These are phyloP conservation scores for Gasterosteus aculeatus DNA, from an alignment of 2,113 vertebrate genomes.

Conservation along the genomic window DNA sequence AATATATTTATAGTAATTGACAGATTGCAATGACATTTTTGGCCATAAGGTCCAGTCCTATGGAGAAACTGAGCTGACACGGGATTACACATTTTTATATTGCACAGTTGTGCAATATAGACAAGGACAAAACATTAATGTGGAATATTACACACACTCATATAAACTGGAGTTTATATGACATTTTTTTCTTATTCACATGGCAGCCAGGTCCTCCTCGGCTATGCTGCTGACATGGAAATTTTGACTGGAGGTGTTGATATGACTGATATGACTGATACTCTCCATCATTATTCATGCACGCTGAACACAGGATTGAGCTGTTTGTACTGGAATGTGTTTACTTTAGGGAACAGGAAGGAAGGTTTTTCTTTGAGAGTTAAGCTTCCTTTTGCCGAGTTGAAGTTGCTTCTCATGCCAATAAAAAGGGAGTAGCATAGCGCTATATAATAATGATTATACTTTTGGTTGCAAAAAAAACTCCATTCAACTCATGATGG, in stretches of 20 bases:
- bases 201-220: not conserved
- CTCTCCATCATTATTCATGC: conserved; percentile 18
- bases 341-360: conserved; percentile 23
- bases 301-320: conserved; percentile 27
- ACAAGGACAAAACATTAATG: not conserved
- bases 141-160: not conserved
- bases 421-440: not conserved
- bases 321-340: conserved; percentile 19
- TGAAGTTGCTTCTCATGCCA: not conserved
- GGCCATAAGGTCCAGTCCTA: too few species aligned
- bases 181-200: not conserved
- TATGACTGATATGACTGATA: too few species aligned
- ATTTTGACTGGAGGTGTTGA: not conserved
- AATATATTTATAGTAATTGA: too few species aligned
- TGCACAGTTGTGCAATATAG: not conserved
- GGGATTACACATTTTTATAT: not conserved
- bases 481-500: not conserved
- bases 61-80: not conserved
- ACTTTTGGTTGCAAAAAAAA: not conserved
- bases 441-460: not conserved
- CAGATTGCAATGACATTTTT: too few species aligned
- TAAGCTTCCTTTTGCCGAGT: not conserved
- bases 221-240: not conserved
- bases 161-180: too few species aligned
- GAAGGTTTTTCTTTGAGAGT: conserved; percentile 7